Percentiles rank a stretch among this genome's conserved stretches.
These are phyloP conservation scores for Micromussa lordhowensis DNA, from an alignment of 92 coral and sea anemone genomes.

Conservation along the genomic window DNA sequence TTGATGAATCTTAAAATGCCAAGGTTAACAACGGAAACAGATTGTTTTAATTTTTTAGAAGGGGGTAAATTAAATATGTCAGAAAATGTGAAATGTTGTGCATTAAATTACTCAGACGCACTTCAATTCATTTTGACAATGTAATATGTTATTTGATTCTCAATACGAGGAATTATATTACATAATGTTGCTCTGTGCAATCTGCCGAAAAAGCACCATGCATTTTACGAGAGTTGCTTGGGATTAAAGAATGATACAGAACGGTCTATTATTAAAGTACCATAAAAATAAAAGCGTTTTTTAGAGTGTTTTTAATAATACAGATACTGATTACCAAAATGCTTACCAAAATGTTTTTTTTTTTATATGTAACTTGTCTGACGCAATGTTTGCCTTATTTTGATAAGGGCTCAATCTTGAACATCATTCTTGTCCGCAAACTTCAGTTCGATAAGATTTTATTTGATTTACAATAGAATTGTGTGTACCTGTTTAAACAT, in stretches of 20 bases:
- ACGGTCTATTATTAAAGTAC: neutral
- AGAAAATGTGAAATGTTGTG: neutral
- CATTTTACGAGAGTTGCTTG: neutral
- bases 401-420: neutral
- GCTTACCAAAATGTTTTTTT: neutral
- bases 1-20: neutral
- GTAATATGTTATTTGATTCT: neutral
- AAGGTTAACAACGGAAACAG: constrained; percentile 6
- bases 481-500: neutral
- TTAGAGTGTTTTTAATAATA: neutral
- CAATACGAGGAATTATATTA: neutral
- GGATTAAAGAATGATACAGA: neutral
- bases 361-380: neutral
- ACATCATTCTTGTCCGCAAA: neutral
- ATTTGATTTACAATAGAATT: neutral
- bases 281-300: neutral
- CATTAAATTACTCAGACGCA: neutral
- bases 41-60: neutral
- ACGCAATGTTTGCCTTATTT: neutral
- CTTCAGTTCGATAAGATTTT: neutral
- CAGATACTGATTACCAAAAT: no score
- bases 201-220: neutral
- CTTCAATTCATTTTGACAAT: neutral
- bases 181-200: neutral
- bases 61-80: neutral